Evolutionary conservation across 2,113 vertebrate species (phyloP), one percentile per base, ranked within the genome.

Genomic region (Glaucidium brasilianum): DNA sequence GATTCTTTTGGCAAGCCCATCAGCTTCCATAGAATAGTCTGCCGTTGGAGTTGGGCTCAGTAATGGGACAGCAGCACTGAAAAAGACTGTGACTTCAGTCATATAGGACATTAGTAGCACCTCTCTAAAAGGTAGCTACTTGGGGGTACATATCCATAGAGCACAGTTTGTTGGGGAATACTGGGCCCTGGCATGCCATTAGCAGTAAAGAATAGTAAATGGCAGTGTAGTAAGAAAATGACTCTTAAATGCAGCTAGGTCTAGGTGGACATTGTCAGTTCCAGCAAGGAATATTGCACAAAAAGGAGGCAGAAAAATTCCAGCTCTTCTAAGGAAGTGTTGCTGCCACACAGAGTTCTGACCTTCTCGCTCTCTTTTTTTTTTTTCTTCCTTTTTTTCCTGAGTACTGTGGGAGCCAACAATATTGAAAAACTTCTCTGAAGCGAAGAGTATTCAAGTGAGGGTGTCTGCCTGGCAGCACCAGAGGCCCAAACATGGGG

Each of bases 141-240:
- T 39, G 55, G 39, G 41, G 35, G 30, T 16, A 13, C 1, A 8
- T 22, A 3, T 13, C 2, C 17, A 1, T 1, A 3, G 47, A 50
- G 32, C 5, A 22, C 26, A 12, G 49, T 10, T 78, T 1, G 0
- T 20, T 55, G 53, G 49, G 30, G 11, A 62, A 34, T 55, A 14
- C 21, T 17, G 45, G 34, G 15, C 53, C 22, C 52, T n/a, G 39
- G 35, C 20, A 5, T 49, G 15, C 29, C 15, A 3, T 26, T 19
- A 78, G 37, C 52, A 32, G 32, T 43, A 14, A 79, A 22, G 41
- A 37, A 11, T 12, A 41, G 26, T 35, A 49, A 52, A 14, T 49
- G 39, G 39, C 17, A 32, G 10, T 41, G 22, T 19, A 52, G 20
- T 27, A n/a, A 53, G 43, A 69, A 72, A 76, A 71, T 29, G 11